Conservation (phyloP, 2,797 vertebrate genomes). For the Poeciliopsis gracilis region DNA sequence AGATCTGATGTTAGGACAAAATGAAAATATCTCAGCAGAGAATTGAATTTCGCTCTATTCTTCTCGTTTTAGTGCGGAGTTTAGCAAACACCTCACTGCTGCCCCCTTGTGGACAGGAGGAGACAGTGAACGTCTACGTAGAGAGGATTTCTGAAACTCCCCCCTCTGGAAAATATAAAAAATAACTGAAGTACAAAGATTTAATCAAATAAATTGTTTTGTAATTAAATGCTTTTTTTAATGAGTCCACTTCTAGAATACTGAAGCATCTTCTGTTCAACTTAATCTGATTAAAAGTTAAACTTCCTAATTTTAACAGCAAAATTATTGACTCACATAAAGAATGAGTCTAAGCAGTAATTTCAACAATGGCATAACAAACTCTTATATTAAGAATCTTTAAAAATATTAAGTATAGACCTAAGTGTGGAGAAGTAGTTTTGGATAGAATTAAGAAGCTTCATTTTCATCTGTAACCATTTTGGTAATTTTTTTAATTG, state of each 20-base stretch:
- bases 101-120: conserved; percentile 39
- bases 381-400: background rate
- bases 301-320: background rate
- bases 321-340: background rate
- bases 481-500: background rate
- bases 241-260: background rate
- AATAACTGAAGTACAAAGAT: background rate
- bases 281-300: background rate
- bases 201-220: background rate
- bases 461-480: background rate
- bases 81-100: background rate
- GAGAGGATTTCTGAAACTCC: background rate
- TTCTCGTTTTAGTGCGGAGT: background rate
- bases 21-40: background rate
- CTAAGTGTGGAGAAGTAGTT: background rate
- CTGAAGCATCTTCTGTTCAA: background rate
- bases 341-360: background rate
- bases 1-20: accelerated
- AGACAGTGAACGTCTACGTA: background rate
- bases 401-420: background rate
- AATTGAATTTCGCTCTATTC: conserved; percentile 53
- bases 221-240: background rate
- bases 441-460: background rate
- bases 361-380: background rate
- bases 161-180: background rate